These are phyloP conservation scores for Cerastis rubricosa DNA, from an alignment of 2,888 invertebrate species.

Conservation along the genomic window DNA sequence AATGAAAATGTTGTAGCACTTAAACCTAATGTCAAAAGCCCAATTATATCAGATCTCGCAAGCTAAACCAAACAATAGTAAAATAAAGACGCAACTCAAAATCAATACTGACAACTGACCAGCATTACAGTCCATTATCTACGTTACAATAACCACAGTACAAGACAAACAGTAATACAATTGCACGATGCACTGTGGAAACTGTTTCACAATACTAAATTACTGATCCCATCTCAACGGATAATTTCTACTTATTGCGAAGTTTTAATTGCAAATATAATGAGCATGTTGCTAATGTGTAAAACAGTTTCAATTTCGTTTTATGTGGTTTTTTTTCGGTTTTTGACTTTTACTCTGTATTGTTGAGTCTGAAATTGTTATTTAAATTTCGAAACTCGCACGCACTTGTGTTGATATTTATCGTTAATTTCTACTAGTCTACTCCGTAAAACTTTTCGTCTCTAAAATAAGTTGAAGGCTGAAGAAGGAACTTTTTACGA, in stretches of 20 bases:
- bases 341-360: constrained; percentile 33
- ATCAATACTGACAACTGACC: constrained; percentile 48
- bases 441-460: neutral
- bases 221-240: constrained; percentile 49
- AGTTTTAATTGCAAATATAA: constrained; percentile 55
- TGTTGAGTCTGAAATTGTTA: neutral
- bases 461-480: no score
- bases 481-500: neutral
- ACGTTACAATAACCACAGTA: constrained; percentile 41
- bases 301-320: constrained; percentile 46
- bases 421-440: neutral
- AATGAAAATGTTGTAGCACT: neutral
- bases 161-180: constrained; percentile 45
- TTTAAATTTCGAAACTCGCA: constrained; percentile 14
- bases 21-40: neutral
- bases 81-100: constrained; percentile 16
- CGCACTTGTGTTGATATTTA: neutral
- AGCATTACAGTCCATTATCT: constrained; percentile 47
- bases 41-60: constrained; percentile 15
- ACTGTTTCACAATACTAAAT: constrained; percentile 59
- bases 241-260: constrained; percentile 57
- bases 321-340: constrained; percentile 20
- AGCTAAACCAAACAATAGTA: constrained; percentile 9
- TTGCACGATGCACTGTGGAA: constrained; percentile 43
- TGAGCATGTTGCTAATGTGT: constrained; percentile 44